phyloP scores from a whole-genome alignment of 2,888 invertebrate species.

The Tetheella fluctuosa region DNA sequence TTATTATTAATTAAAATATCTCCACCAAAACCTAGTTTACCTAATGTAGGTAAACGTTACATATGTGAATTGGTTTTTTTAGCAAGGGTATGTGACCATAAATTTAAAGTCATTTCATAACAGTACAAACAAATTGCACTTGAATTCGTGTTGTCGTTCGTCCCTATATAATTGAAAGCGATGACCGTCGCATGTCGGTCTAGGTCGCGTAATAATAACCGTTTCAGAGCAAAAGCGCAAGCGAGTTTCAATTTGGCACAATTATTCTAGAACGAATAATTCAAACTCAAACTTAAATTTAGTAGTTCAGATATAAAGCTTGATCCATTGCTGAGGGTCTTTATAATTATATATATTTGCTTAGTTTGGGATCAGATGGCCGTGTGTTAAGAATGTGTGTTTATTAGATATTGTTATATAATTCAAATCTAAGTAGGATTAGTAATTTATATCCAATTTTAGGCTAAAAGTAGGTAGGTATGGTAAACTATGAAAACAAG shows the following conservation, averaged over 20 bases:
- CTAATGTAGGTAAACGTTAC: neutral
- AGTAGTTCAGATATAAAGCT: no score
- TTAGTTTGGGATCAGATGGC: no score
- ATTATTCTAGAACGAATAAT: neutral
- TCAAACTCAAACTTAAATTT: no score
- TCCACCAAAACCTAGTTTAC: neutral
- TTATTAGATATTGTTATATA: no score
- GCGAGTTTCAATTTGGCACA: constrained; percentile 22
- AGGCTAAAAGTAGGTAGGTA: neutral
- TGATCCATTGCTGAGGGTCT: no score
- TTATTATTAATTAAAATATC: no score
- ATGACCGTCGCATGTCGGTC: constrained; percentile 69
- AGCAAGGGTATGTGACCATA: neutral
- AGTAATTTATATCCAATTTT: no score
- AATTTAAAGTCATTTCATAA: constrained; percentile 9
- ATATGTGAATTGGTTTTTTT: neutral
- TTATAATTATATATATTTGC: no score
- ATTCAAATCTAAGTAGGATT: no score
- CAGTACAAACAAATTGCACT: constrained; percentile 44
- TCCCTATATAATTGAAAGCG: constrained; percentile 64
- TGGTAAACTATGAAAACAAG: neutral
- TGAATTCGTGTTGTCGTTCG: constrained; percentile 59
- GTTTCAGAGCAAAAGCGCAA: constrained; percentile 32
- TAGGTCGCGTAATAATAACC: constrained; percentile 53
- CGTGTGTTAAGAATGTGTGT: no score